Percentiles rank a stretch among this genome's conserved stretches.
phyloP scores from a whole-genome alignment of 2,113 vertebrate genomes.

The Buteo buteo region DNA sequence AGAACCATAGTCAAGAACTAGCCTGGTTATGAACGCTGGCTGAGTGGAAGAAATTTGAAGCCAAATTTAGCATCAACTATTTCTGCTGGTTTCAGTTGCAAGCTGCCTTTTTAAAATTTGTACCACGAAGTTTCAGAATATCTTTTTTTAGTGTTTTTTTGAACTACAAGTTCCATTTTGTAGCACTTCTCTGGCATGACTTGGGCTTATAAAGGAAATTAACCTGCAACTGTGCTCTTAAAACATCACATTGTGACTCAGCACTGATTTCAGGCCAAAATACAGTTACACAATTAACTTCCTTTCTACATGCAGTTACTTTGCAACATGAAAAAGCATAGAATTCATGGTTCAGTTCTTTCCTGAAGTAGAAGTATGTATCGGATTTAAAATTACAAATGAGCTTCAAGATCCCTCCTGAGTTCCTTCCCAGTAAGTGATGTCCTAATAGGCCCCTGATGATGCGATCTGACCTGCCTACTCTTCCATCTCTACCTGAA shows the following conservation, averaged over 20 bases:
- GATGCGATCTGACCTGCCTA: background rate
- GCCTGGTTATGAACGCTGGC: background rate
- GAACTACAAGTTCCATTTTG: background rate
- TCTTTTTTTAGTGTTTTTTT: background rate
- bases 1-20: background rate
- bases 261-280: background rate
- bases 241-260: background rate
- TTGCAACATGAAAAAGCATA: background rate
- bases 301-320: background rate
- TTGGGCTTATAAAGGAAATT: background rate
- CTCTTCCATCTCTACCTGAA: background rate
- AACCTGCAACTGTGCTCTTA: background rate
- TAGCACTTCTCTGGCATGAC: background rate
- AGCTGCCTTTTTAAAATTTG: background rate
- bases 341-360: background rate
- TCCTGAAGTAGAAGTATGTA: background rate
- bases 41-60: background rate
- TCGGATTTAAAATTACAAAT: background rate
- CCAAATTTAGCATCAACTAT: background rate
- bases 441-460: background rate
- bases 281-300: background rate
- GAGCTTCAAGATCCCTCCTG: background rate
- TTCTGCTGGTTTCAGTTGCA: background rate
- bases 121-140: background rate
- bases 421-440: background rate